Conservation (phyloP, 1,140 invertebrate genomes). For the Dermatophagoides farinae region DNA sequence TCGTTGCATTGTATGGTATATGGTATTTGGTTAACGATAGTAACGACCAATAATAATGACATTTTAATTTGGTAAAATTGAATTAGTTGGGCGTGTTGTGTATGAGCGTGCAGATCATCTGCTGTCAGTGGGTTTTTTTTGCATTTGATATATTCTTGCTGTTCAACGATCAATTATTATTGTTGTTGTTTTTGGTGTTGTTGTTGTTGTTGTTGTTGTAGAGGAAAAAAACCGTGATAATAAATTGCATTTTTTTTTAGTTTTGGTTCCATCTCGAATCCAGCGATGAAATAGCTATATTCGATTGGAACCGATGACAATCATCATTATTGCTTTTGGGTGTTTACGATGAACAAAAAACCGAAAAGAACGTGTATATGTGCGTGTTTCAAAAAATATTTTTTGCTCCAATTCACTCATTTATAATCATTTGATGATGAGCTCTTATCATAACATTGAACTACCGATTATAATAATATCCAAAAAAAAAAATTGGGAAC, state of each 20-base stretch:
- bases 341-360: background rate
- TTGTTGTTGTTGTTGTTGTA: background rate
- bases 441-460: background rate
- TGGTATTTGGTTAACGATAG: too few species aligned
- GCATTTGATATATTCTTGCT: too few species aligned
- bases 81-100: slow-evolving; percentile 5
- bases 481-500: background rate
- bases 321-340: too few species aligned
- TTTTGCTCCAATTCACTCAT: background rate
- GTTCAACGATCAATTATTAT: background rate
- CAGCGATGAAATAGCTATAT: too few species aligned
- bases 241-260: background rate
- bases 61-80: slow-evolving; percentile 7
- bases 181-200: background rate
- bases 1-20: too few species aligned
- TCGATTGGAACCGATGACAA: too few species aligned
- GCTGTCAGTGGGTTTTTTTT: too few species aligned
- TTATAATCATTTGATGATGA: background rate
- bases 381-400: background rate
- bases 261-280: too few species aligned
- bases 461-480: background rate
- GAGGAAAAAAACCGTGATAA: background rate
- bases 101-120: background rate
- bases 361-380: background rate
- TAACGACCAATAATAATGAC: background rate